A percentile compares a stretch with the other conserved stretches of the same genome.
These are phyloP conservation scores for Drosophila neotestacea DNA, from an alignment of 2,888 invertebrate genomes.

Conservation along the genomic window DNA sequence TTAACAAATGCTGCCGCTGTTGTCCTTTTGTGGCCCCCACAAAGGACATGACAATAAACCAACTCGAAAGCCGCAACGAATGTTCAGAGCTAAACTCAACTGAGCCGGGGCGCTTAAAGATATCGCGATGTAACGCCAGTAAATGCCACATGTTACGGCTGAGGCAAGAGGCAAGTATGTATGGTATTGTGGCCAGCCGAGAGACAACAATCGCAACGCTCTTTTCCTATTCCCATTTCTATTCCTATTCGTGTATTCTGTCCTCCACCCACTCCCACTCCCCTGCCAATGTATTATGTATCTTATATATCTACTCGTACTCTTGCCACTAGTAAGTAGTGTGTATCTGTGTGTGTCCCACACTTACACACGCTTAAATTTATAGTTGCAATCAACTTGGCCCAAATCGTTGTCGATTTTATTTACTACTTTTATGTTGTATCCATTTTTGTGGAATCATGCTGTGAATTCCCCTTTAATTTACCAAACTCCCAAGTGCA, in stretches of 20 bases:
- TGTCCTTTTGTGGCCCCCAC: conserved; percentile 47
- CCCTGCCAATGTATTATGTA: conserved; percentile 37
- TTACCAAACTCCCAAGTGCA: conserved; percentile 13
- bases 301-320: conserved; percentile 40
- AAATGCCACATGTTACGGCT: conserved; percentile 69
- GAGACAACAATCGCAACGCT: conserved; percentile 40
- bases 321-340: conserved; percentile 20
- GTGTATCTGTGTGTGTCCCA: conserved; percentile 17
- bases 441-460: conserved; percentile 27
- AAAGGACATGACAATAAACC: conserved; percentile 60
- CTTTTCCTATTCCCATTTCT: conserved; percentile 21
- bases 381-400: conserved; percentile 62
- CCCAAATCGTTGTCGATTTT: conserved; percentile 46
- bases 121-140: conserved; percentile 61
- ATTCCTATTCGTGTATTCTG: conserved; percentile 14
- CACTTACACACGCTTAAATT: conserved; percentile 31
- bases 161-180: background rate
- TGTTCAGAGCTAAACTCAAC: conserved; percentile 39
- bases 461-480: conserved; percentile 21
- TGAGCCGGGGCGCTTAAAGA: conserved; percentile 39
- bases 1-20: conserved; percentile 73
- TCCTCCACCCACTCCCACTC: background rate
- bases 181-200: conserved; percentile 50
- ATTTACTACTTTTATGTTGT: conserved; percentile 23
- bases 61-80: conserved; percentile 57